Percentiles rank a stretch among this genome's conserved stretches.
Evolutionary conservation across 2,113 vertebrate species (phyloP).

Genomic region (Anhinga anhinga): DNA sequence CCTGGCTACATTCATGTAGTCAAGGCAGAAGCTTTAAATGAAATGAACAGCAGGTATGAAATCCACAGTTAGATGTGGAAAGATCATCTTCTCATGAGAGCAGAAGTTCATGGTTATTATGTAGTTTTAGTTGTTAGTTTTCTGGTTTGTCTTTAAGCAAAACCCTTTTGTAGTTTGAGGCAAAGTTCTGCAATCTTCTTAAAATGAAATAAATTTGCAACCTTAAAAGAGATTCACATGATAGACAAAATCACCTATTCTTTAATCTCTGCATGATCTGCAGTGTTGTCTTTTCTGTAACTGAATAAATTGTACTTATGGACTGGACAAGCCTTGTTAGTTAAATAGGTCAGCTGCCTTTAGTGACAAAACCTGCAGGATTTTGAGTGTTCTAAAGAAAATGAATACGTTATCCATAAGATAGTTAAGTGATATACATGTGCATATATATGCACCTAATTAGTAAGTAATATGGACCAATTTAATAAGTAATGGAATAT

Average conservation of each 20-base stretch:
- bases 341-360: not conserved
- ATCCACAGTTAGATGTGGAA: not conserved
- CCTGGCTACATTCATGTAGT: not conserved
- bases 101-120: not conserved
- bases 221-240: not conserved
- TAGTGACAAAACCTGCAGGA: not conserved
- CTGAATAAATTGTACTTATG: not conserved
- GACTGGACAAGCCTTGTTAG: not conserved
- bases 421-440: not conserved
- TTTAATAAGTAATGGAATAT: not conserved
- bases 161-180: not conserved
- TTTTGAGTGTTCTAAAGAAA: not conserved
- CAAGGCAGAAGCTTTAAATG: constrained; percentile 10
- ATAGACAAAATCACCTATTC: not conserved
- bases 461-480: not conserved
- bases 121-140: not conserved
- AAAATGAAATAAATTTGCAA: not conserved
- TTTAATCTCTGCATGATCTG: not conserved
- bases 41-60: constrained; percentile 24
- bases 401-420: not conserved
- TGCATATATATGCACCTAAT: not conserved
- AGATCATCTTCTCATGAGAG: not conserved
- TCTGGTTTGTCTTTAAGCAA: not conserved
- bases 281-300: not conserved
- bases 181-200: not conserved